Percentiles rank a stretch among this genome's conserved stretches.
Evolutionary conservation across 1,140 invertebrate genomes (phyloP).

Genomic region (Bilobella aurantiaca): DNA sequence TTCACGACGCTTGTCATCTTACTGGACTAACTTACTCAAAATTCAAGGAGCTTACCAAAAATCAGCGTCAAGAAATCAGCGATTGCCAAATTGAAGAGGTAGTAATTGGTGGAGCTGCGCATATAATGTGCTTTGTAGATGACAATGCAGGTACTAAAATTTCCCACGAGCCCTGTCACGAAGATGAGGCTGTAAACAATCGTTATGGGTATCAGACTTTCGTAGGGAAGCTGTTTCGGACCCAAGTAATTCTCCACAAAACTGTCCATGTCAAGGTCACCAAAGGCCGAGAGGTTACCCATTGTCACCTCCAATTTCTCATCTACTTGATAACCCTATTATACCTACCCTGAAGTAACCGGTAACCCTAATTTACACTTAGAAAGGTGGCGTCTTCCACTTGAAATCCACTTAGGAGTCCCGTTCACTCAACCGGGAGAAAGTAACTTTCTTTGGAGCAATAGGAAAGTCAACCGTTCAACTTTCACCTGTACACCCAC

Average conservation of each 20-base stretch:
- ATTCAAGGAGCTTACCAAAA: constrained; percentile 40
- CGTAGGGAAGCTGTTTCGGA: constrained; percentile 37
- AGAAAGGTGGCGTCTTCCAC: no score
- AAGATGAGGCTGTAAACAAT: constrained; percentile 44
- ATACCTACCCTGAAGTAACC: no score
- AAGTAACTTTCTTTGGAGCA: no score
- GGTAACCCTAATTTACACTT: no score
- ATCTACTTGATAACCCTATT: no score
- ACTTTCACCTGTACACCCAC: no score
- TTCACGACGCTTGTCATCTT: no score
- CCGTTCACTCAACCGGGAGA: no score
- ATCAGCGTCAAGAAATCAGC: constrained; percentile 40
- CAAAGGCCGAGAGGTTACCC: not conserved
- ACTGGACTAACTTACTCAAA: no score
- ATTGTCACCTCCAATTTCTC: no score
- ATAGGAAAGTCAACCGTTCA: no score
- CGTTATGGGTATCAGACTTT: constrained; percentile 42
- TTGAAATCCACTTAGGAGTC: no score
- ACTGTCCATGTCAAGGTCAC: constrained; percentile 26
- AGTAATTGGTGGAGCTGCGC: constrained; percentile 55
- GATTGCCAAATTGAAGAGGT: constrained; percentile 64
- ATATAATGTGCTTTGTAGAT: constrained; percentile 43
- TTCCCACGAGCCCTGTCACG: constrained; percentile 48
- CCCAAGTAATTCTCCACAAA: constrained; percentile 37
- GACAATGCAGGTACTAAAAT: constrained; percentile 49